phyloP scores from a whole-genome alignment of 1,140 invertebrate species.

The Drosophila arizonae region DNA sequence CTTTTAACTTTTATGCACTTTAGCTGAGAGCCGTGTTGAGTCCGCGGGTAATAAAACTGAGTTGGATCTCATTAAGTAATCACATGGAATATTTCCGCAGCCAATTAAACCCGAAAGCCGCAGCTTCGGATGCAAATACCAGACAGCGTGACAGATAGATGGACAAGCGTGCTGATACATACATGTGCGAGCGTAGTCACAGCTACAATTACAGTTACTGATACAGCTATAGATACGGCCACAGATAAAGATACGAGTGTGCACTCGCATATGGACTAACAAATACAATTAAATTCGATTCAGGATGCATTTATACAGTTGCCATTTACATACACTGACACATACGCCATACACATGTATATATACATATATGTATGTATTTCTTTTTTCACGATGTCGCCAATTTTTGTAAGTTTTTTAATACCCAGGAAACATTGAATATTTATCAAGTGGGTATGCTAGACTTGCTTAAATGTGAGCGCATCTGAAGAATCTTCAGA shows the following conservation, averaged over 20 bases:
- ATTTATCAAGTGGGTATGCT: background rate
- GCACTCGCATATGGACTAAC: slow-evolving; percentile 39
- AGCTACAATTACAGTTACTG: background rate
- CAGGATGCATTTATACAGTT: slow-evolving; percentile 78
- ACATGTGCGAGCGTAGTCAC: slow-evolving; percentile 6
- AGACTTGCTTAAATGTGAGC: too few relatives aligned
- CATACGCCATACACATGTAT: too few relatives aligned
- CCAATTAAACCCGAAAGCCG: slow-evolving; percentile 78
- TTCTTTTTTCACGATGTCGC: slow-evolving; percentile 25
- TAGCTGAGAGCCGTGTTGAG: slow-evolving; percentile 21
- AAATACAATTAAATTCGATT: slow-evolving; percentile 80
- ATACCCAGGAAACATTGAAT: background rate
- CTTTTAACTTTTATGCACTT: slow-evolving; percentile 71
- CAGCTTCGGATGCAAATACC: slow-evolving; percentile 47
- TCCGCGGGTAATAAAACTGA: slow-evolving; percentile 63
- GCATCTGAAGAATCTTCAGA: too few relatives aligned
- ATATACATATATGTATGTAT: background rate
- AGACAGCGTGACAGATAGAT: slow-evolving; percentile 62
- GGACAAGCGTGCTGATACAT: slow-evolving; percentile 48
- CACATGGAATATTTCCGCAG: slow-evolving; percentile 79
- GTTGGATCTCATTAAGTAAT: slow-evolving; percentile 77
- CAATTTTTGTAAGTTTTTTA: slow-evolving; percentile 16
- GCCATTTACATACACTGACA: slow-evolving; percentile 22
- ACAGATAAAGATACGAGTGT: slow-evolving; percentile 18
- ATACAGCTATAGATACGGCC: slow-evolving; percentile 62